Evolutionary conservation across 2,113 vertebrate species (phyloP).

Genomic region (Cisticola juncidis): DNA sequence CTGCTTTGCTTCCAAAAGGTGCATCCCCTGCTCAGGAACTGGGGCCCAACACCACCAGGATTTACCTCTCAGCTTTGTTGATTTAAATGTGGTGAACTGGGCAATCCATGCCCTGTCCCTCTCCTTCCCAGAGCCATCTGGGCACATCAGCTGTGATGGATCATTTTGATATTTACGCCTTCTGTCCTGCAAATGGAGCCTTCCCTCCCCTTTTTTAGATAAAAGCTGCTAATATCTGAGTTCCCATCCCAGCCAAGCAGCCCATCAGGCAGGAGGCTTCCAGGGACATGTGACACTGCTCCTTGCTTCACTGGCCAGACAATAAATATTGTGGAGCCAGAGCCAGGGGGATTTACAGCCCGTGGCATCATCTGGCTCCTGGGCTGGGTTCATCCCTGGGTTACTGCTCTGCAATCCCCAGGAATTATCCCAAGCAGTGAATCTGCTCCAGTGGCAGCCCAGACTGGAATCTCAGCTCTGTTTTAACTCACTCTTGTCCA

Average conservation of each 20-base stretch:
- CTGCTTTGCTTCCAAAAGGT: not conserved
- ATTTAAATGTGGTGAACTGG: not conserved
- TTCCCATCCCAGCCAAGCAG: not conserved
- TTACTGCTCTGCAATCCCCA: slow-evolving; percentile 20
- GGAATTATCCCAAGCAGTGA: slow-evolving; percentile 38
- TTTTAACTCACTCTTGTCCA: not conserved
- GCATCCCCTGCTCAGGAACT: not conserved
- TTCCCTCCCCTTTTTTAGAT: not conserved
- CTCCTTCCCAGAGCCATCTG: slow-evolving; percentile 28
- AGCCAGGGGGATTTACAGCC: slow-evolving; percentile 28
- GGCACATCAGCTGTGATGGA: slow-evolving; percentile 34
- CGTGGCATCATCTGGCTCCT: not conserved
- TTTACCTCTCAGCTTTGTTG: not conserved
- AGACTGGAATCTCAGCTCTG: not conserved
- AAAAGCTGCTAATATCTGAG: slow-evolving; percentile 35
- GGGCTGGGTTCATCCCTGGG: slow-evolving; percentile 40
- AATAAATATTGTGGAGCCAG: slow-evolving; percentile 25
- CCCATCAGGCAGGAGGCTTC: not conserved
- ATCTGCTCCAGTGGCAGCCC: not conserved
- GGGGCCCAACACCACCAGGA: not conserved
- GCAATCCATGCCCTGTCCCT: not conserved
- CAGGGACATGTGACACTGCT: not conserved
- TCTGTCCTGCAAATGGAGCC: slow-evolving; percentile 5
- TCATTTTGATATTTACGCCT: slow-evolving; percentile 21
- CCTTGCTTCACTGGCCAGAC: not conserved